Conservation (phyloP, 2,888 invertebrate genomes). For the Temnothorax unifasciatus region DNA sequence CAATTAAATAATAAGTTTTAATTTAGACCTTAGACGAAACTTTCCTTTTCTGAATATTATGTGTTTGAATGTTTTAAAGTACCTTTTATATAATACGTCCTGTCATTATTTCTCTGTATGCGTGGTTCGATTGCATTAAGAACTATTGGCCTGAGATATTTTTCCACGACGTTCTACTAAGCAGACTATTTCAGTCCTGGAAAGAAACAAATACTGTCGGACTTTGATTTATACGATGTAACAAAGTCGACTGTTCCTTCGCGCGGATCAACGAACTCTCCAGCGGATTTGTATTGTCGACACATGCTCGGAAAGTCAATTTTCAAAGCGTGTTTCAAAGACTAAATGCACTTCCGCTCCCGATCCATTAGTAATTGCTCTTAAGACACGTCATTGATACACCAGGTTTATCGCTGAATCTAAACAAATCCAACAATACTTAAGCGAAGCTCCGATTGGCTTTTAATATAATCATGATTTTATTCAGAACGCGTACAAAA, state of each 20-base stretch:
- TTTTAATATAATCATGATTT: background rate
- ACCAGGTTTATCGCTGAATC: slow-evolving; percentile 1
- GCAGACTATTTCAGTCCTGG: background rate
- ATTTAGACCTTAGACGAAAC: background rate
- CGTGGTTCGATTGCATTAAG: background rate
- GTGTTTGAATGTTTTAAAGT: background rate
- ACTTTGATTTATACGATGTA: slow-evolving; percentile 13
- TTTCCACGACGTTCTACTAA: background rate
- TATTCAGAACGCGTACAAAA: background rate
- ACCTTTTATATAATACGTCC: background rate
- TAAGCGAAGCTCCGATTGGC: background rate
- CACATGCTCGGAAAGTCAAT: slow-evolving; percentile 49
- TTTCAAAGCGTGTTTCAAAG: slow-evolving; percentile 15
- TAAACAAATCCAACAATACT: background rate
- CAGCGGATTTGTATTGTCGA: slow-evolving; percentile 30
- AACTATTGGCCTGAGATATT: background rate
- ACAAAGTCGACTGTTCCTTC: slow-evolving; percentile 23
- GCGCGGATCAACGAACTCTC: slow-evolving; percentile 63
- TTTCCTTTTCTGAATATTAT: background rate
- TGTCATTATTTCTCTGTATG: background rate
- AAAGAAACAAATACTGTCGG: slow-evolving; percentile 10
- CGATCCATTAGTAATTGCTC: slow-evolving; percentile 5
- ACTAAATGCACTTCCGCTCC: slow-evolving; percentile 1
- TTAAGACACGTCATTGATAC: slow-evolving; percentile 10
- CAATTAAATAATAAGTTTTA: background rate